phyloP scores from a whole-genome alignment of 2,888 invertebrate genomes.

The Meganola albula region DNA sequence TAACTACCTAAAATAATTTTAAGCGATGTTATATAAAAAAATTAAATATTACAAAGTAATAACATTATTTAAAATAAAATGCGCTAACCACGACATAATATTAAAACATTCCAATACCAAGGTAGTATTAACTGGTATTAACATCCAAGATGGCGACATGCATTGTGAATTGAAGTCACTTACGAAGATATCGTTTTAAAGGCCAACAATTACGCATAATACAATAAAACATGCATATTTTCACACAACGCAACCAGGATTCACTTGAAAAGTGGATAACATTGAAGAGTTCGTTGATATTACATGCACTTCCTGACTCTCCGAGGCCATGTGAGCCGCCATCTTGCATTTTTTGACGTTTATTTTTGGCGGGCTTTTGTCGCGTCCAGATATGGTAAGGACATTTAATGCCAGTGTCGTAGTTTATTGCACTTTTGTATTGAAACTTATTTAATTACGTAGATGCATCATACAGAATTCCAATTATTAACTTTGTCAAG shows the following conservation, averaged over 20 bases:
- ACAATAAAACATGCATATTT: constrained; percentile 44
- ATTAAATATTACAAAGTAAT: too few relatives aligned
- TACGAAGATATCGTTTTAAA: constrained; percentile 44
- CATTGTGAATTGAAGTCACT: constrained; percentile 29
- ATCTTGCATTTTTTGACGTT: constrained; percentile 71
- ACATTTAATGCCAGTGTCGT: constrained; percentile 27
- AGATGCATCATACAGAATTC: too few relatives aligned
- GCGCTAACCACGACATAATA: constrained; percentile 19
- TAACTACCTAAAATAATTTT: too few relatives aligned
- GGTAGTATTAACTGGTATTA: constrained; percentile 28
- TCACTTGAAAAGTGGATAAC: constrained; percentile 58
- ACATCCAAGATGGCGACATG: constrained; percentile 44
- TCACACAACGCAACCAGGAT: constrained; percentile 43
- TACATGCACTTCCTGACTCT: constrained; percentile 69
- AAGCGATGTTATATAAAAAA: too few relatives aligned
- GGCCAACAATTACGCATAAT: constrained; percentile 42
- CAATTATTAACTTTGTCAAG: too few relatives aligned
- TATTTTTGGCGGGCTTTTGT: constrained; percentile 68
- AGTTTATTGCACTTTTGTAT: constrained; percentile 19
- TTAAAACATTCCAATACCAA: constrained; percentile 36
- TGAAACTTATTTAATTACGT: constrained; percentile 16
- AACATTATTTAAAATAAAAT: constrained; percentile 19
- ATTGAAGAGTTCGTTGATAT: constrained; percentile 76
- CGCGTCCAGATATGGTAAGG: constrained; percentile 48
- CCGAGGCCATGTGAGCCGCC: constrained; percentile 61